A percentile compares a stretch with the other conserved stretches of the same genome.
phyloP scores from a whole-genome alignment of 1,140 invertebrate species.

The Drosophila carrolli region DNA sequence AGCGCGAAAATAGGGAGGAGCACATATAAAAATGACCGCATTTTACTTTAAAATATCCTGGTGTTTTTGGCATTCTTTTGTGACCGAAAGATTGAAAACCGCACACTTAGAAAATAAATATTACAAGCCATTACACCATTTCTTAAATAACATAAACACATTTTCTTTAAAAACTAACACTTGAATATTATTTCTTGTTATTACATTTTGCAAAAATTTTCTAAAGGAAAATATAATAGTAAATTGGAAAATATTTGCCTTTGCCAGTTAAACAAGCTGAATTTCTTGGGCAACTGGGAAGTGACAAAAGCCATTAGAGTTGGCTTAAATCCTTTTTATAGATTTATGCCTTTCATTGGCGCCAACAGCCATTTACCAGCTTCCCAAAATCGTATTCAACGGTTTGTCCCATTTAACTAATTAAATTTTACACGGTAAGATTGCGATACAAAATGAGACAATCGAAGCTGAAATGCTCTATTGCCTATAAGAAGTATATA shows the following conservation, averaged over 20 bases:
- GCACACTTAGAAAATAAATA: background rate
- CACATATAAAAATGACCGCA: slow-evolving; percentile 27
- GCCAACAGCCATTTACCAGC: slow-evolving; percentile 17
- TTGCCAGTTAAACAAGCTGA: slow-evolving; percentile 4
- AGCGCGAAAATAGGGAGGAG: background rate
- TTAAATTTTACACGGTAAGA: slow-evolving; percentile 30
- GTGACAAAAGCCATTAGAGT: background rate
- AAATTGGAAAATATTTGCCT: slow-evolving; percentile 40
- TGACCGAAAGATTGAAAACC: slow-evolving; percentile 4
- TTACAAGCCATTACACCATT: background rate
- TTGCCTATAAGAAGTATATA: no score
- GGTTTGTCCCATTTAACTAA: slow-evolving; percentile 50
- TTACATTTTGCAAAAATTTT: slow-evolving; percentile 16
- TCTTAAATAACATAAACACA: no score
- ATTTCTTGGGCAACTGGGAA: slow-evolving; percentile 14
- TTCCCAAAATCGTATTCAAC: background rate
- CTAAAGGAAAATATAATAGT: no score
- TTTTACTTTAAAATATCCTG: slow-evolving; percentile 20
- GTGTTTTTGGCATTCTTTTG: slow-evolving; percentile 52
- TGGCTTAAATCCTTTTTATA: slow-evolving; percentile 29
- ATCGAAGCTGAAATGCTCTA: background rate
- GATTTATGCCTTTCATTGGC: slow-evolving; percentile 31
- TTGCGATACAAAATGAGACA: background rate
- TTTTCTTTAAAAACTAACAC: no score
- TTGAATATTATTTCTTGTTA: no score